Percentiles rank a stretch among this genome's conserved stretches.
Evolutionary conservation across 1,140 invertebrate genomes (phyloP).

Genomic region (Atta texana): DNA sequence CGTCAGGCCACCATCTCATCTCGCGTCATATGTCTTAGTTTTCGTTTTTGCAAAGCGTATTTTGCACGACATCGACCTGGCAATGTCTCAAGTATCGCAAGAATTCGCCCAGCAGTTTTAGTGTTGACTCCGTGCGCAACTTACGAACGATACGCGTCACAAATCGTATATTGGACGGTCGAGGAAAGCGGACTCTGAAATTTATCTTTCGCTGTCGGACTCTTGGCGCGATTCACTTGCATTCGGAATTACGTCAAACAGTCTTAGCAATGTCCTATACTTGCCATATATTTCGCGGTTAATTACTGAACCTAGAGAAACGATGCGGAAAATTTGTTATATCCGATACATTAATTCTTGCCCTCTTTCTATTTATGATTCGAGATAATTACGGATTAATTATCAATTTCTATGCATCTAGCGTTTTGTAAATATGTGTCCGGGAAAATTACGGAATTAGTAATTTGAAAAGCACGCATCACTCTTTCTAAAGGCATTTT

Average conservation of each 20-base stretch:
- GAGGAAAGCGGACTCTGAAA: slow-evolving; percentile 11
- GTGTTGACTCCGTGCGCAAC: slow-evolving; percentile 42
- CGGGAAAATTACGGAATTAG: background rate
- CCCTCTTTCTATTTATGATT: background rate
- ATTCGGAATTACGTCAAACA: slow-evolving; percentile 33
- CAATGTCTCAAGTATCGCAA: slow-evolving; percentile 50
- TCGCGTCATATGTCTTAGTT: background rate
- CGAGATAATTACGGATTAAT: slow-evolving; percentile 37
- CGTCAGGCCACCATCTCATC: slow-evolving; percentile 8
- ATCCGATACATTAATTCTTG: background rate
- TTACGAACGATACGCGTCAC: slow-evolving; percentile 51
- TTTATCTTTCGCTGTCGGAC: slow-evolving; percentile 51
- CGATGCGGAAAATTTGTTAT: slow-evolving; percentile 25
- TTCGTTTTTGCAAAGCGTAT: slow-evolving; percentile 20
- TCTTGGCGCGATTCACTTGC: slow-evolving; percentile 26
- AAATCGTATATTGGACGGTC: slow-evolving; percentile 35
- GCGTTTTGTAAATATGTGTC: background rate
- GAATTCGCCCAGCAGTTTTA: slow-evolving; percentile 54
- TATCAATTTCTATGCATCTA: slow-evolving; percentile 10
- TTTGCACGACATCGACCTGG: slow-evolving; percentile 43
- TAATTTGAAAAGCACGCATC: background rate
- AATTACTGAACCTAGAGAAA: background rate
- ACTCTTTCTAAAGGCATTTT: slow-evolving; percentile 8
- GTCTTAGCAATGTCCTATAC: background rate
- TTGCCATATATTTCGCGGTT: slow-evolving; percentile 21